Base-by-base conservation (phyloP, 2,797 vertebrate species). In the Lycodopsis pacificus region DNA sequence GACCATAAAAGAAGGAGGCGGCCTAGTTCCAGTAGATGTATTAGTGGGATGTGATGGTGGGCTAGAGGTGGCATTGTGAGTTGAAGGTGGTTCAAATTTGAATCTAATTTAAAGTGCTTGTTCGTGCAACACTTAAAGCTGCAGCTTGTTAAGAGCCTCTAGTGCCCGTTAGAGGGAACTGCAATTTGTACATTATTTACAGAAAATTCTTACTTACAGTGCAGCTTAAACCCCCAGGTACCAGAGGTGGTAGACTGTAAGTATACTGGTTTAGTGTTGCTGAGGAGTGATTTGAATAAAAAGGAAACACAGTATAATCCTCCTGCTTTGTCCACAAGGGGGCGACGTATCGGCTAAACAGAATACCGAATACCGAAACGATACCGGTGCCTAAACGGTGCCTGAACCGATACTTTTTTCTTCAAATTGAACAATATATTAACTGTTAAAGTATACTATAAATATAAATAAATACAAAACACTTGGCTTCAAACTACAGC, bases 91-190 rank as follows among this genome's bases (percentile, higher is more conserved):
- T 66, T 66, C 27, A 51, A 27, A 51, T 65, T 61, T 14, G 15
- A 59, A 71, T 63, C 32, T 22, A 64, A 63, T 6, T 9, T 0
- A 34, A 59, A 49, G 48, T 17, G 38, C 10, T 36, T 25, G 7
- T 65, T 32, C 12, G 30, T 2, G 1, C 38, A 59, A 6, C 4
- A 51, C 51, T 62, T 65, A 38, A 58, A 58, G 30, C 56, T 58
- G 56, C 56, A 34, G 48, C 58, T n/a, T 9, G 12, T 40, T 63
- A 22, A 25, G 59, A 64, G 38, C 75, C 68, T 71, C 76, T 64
- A 44, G 70, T 68, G 72, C 42, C 42, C 38, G 2, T 10, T 2
- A 11, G 22, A n/a, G 14, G 32, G 64, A 69, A 61, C 51, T 72
- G 65, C 56, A 57, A 11, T 58, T 20, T 34, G 10, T 58, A 34